A percentile compares a stretch with the other conserved stretches of the same genome.
Evolutionary conservation across 2,113 vertebrate species (phyloP).

Genomic region (Seriola aureovittata): DNA sequence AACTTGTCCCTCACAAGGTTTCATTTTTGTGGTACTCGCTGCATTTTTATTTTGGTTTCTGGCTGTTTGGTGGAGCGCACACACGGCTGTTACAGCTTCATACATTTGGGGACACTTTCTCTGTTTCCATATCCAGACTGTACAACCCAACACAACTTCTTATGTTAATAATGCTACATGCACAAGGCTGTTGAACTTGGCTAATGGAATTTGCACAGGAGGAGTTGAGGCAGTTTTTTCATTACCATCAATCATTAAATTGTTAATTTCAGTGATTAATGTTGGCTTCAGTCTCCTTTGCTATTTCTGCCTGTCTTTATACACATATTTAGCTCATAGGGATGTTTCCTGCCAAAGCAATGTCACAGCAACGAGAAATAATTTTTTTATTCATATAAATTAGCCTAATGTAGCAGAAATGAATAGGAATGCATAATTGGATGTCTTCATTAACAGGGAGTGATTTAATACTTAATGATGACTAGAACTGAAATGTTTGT

Average conservation of each 20-base stretch:
- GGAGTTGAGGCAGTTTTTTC: slow-evolving; percentile 41
- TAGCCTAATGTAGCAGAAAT: slow-evolving; percentile 54
- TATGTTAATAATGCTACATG: slow-evolving; percentile 20
- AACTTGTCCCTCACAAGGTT: slow-evolving; percentile 3
- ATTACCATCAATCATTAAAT: slow-evolving; percentile 69
- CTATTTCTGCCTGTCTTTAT: slow-evolving; percentile 49
- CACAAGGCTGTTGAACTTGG: slow-evolving; percentile 37
- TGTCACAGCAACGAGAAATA: slow-evolving; percentile 54
- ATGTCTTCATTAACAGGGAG: slow-evolving; percentile 44
- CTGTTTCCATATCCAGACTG: slow-evolving; percentile 20
- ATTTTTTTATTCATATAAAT: slow-evolving; percentile 28
- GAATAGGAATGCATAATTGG: slow-evolving; percentile 53
- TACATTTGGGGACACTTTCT: slow-evolving; percentile 6
- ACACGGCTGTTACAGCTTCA: neutral
- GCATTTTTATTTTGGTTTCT: slow-evolving; percentile 26
- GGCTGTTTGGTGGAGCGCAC: slow-evolving; percentile 5
- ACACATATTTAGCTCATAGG: slow-evolving; percentile 51
- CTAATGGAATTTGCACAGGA: slow-evolving; percentile 63
- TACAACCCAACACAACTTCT: neutral
- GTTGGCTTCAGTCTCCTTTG: slow-evolving; percentile 56
- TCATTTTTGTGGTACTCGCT: slow-evolving; percentile 2
- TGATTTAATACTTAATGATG: slow-evolving; percentile 50
- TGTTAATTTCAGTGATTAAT: slow-evolving; percentile 76
- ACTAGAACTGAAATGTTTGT: slow-evolving; percentile 51
- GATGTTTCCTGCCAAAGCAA: slow-evolving; percentile 43